Conservation (phyloP, 2,113 vertebrate genomes). For the Ciconia maguari region DNA sequence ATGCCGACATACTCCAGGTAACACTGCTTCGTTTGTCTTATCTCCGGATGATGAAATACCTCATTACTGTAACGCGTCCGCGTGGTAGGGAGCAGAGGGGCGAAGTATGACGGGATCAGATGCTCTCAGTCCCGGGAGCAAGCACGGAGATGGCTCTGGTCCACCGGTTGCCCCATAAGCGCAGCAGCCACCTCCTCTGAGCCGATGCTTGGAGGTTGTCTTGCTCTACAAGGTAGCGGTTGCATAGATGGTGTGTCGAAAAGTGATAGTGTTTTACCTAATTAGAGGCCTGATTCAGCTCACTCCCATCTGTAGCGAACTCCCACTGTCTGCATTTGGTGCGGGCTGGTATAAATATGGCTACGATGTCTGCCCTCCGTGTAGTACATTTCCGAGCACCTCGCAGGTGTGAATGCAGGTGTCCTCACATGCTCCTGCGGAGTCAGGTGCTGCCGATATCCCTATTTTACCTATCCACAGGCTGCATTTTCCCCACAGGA, state of each 20-base stretch:
- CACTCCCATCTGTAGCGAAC: not conserved
- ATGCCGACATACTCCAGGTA: not conserved
- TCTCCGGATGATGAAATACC: not conserved
- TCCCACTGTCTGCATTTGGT: not conserved
- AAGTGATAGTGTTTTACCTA: not conserved
- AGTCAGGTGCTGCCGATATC: not conserved
- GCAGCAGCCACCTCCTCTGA: not conserved
- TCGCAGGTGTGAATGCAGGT: not conserved
- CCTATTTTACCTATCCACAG: not conserved
- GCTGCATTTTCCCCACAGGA: not conserved
- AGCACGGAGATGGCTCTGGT: not conserved
- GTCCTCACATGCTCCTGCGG: not conserved
- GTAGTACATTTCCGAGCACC: accelerated
- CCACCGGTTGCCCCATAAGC: accelerated
- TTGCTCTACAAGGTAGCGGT: accelerated
- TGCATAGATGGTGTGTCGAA: no score
- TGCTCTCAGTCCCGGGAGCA: no score
- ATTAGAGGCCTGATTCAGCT: not conserved
- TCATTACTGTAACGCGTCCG: accelerated
- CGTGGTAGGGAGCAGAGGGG: not conserved
- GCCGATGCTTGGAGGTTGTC: not conserved
- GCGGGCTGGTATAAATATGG: accelerated
- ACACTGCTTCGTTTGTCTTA: accelerated
- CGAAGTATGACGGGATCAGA: accelerated
- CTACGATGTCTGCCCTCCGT: not conserved